These are phyloP conservation scores for Rhynchonycteris naso DNA, from an alignment of 2,797 vertebrate genomes.

Conservation along the genomic window DNA sequence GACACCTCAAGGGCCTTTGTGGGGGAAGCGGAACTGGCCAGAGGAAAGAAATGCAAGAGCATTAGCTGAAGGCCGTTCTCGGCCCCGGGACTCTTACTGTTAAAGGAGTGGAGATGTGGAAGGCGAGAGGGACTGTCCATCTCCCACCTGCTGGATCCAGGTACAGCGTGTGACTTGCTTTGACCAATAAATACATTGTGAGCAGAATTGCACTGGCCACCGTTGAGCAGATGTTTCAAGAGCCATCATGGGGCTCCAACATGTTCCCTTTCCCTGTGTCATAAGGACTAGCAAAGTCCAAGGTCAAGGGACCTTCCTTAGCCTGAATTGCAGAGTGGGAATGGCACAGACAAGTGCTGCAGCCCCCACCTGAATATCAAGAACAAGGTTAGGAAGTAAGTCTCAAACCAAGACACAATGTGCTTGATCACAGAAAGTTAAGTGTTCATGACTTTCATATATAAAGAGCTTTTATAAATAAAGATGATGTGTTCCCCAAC, in stretches of 20 bases:
- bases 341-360: accelerated
- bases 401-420: too few relatives aligned
- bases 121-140: accelerated
- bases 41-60: neutral
- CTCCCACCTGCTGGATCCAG: neutral
- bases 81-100: neutral
- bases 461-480: too few relatives aligned
- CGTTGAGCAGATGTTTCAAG: neutral
- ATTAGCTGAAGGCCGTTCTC: neutral
- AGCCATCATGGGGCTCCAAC: accelerated
- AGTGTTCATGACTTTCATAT: too few relatives aligned
- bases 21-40: neutral
- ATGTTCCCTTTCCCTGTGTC: neutral
- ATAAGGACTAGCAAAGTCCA: neutral
- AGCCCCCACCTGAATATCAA: too few relatives aligned
- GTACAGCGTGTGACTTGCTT: accelerated
- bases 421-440: too few relatives aligned
- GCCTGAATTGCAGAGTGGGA: neutral
- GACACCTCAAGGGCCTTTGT: accelerated
- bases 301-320: neutral
- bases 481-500: too few relatives aligned
- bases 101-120: neutral
- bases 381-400: too few relatives aligned
- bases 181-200: too few relatives aligned
- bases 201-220: accelerated